Conservation (phyloP, 2,113 vertebrate species). For the Ovibos moschatus region DNA sequence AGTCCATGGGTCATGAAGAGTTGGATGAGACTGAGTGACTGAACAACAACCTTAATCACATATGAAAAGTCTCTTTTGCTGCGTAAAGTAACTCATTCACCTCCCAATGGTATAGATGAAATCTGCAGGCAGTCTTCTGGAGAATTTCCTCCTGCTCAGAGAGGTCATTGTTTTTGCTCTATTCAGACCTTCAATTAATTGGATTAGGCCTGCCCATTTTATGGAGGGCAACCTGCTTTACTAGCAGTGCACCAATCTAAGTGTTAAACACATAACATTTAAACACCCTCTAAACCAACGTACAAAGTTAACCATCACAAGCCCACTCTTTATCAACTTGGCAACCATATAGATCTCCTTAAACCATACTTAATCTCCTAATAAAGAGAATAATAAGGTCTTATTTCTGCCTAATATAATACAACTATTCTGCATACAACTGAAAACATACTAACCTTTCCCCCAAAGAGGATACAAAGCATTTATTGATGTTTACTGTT, state of each 20-base stretch:
- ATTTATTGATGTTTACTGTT: neutral
- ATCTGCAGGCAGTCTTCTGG: neutral
- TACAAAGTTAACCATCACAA: neutral
- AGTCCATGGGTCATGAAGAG: neutral
- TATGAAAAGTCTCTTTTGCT: neutral
- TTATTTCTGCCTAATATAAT: neutral
- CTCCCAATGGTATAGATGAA: neutral
- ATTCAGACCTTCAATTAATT: neutral
- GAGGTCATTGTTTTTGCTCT: neutral
- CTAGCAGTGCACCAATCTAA: neutral
- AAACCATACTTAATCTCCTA: neutral
- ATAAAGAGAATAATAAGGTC: neutral
- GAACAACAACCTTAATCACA: neutral
- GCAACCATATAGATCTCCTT: neutral
- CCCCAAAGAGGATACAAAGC: neutral
- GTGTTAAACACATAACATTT: neutral
- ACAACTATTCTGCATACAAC: neutral
- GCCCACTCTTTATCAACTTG: neutral
- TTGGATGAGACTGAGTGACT: neutral
- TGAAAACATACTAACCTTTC: neutral
- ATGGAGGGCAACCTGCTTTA: neutral
- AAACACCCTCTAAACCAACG: neutral
- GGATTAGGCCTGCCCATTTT: neutral
- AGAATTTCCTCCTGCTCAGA: neutral
- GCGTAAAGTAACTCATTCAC: neutral